phyloP scores from a whole-genome alignment of 2,888 invertebrate genomes.

The Dolomedes plantarius region DNA sequence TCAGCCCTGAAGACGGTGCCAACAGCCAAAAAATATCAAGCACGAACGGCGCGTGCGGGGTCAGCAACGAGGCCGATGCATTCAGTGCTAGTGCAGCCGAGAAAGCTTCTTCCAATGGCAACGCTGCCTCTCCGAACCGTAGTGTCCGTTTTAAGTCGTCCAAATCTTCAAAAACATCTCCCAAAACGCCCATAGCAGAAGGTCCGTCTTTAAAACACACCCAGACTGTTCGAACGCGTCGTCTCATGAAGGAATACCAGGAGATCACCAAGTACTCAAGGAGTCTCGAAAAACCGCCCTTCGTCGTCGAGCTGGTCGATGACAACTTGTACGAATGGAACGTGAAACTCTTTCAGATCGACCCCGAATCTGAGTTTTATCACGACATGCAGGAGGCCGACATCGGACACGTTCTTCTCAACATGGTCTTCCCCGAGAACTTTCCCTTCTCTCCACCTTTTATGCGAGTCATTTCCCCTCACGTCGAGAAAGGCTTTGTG shows the following conservation, averaged over 20 bases:
- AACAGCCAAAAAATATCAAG: constrained; percentile 29
- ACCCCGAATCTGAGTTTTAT: constrained; percentile 86
- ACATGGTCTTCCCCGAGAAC: constrained; percentile 85
- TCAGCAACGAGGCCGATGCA: constrained; percentile 13
- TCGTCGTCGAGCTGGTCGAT: constrained; percentile 89
- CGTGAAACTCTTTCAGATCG: constrained; percentile 85
- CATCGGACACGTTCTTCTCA: constrained; percentile 84
- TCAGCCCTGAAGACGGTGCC: constrained; percentile 70
- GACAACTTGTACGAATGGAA: constrained; percentile 93
- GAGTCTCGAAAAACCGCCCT: constrained; percentile 76
- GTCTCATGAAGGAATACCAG: constrained; percentile 88
- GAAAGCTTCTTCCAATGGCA: constrained; percentile 50
- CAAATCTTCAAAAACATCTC: constrained; percentile 87
- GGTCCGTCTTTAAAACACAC: constrained; percentile 81
- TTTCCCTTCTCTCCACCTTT: constrained; percentile 93
- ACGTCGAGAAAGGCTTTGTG: constrained; percentile 88
- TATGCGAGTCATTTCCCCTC: constrained; percentile 83
- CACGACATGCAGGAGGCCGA: constrained; percentile 86
- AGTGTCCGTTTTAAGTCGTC: constrained; percentile 68
- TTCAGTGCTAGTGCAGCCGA: constrained; percentile 35
- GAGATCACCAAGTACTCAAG: constrained; percentile 73
- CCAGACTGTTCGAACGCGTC: constrained; percentile 82
- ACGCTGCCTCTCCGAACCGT: constrained; percentile 45
- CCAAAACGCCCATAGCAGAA: constrained; percentile 96
- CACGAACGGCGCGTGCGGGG: constrained; percentile 27